Evolutionary conservation across 2,888 invertebrate species (phyloP), one percentile per base, ranked within the genome.

Genomic region (Thelaira solivaga): DNA sequence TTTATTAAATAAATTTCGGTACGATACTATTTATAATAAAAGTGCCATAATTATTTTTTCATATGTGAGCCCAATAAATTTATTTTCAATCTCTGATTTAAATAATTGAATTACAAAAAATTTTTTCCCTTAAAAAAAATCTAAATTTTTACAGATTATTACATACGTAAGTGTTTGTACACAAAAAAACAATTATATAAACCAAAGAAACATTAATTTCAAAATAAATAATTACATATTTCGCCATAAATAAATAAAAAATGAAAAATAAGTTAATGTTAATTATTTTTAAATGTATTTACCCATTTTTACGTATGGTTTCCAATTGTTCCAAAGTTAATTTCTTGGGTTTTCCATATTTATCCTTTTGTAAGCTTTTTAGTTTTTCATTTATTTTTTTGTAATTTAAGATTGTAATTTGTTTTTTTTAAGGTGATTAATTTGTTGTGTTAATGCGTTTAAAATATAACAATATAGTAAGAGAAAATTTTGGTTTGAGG

Each of bases 311-410:
- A 90, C 92, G 92, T 91, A 94, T 93, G 89, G 92, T 92, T 91
- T 93, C 93, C 91, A 93, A 93, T 90, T 93, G 93, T 91, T 91
- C 92, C 90, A 91, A 91, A 92, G 92, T 93, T 91, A 93, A 92
- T 91, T 93, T 92, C 93, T 93, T 93, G 90, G 93, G 93, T 91
- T 93, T 93, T 90, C 93, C 93, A 91, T 93, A 93, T 90, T 95
- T 94, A 92, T 94, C 94, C 93, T 95, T 94, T 92, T 95, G 94
- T 92, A 92, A 94, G 93, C 93, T 95, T 95, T 91, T n/a, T 93
- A 82, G 78, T 82, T 83, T 82, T 81, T 81, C 69, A 36, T 34
- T 34, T 34, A 49, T 49, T 45, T 59, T 62, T 74, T 34, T 64
- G 55, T 13, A 13, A 47, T 64, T 72, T 55, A 16, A 10, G 29